phyloP scores from a whole-genome alignment of 2,888 invertebrate genomes.

The Lasioglossum vierecki region DNA sequence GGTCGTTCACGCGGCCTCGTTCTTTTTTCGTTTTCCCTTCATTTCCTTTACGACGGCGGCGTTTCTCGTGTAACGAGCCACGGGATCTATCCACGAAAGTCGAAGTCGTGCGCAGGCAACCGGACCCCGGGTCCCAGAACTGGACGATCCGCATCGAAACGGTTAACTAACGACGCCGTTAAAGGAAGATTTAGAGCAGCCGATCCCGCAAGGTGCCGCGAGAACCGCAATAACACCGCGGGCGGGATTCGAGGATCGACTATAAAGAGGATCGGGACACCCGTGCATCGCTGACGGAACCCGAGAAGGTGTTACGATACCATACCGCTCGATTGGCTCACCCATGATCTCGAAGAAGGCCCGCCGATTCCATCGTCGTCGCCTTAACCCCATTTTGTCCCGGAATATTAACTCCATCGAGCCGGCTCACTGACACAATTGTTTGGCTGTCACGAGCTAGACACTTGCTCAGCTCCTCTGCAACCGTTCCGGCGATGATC shows the following conservation, averaged over 20 bases:
- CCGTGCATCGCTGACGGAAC: conserved; percentile 66
- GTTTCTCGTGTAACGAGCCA: conserved; percentile 42
- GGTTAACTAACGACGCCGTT: conserved; percentile 63
- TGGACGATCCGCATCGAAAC: conserved; percentile 35
- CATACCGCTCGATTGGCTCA: conserved; percentile 61
- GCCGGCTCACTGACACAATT: conserved; percentile 42
- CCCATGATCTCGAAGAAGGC: conserved; percentile 41
- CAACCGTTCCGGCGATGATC: neutral
- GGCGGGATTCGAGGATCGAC: conserved; percentile 60
- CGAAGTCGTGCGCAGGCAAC: conserved; percentile 26
- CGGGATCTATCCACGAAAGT: conserved; percentile 36
- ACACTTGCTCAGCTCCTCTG: neutral
- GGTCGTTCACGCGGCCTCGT: neutral
- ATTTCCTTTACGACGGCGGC: neutral
- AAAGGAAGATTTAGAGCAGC: conserved; percentile 75
- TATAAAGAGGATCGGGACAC: conserved; percentile 64
- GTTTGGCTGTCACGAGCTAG: neutral
- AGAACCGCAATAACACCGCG: conserved; percentile 56
- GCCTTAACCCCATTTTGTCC: conserved; percentile 30
- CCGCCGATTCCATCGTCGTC: conserved; percentile 26
- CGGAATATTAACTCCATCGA: conserved; percentile 23
- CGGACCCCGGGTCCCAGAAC: conserved; percentile 23
- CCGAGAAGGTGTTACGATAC: conserved; percentile 65
- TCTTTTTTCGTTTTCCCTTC: neutral
- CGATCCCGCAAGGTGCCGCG: conserved; percentile 47